Evolutionary conservation across 2,888 invertebrate genomes (phyloP).

Genomic region (Synergus itoensis): DNA sequence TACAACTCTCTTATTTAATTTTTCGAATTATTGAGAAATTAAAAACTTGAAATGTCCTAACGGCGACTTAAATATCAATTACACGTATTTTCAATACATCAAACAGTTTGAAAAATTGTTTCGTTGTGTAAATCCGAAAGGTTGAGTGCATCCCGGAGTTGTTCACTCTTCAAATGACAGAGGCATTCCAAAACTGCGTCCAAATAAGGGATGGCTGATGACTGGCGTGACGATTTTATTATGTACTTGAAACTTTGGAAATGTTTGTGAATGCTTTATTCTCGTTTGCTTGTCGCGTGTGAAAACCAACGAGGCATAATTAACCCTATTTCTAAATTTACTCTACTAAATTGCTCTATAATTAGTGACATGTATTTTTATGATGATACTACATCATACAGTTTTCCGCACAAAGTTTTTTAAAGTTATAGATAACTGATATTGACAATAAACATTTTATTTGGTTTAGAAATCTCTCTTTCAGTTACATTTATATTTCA

Average conservation of each 20-base stretch:
- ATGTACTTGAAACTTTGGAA: neutral
- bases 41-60: neutral
- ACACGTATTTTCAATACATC: constrained; percentile 16
- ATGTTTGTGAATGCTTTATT: constrained; percentile 15
- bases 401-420: too few relatives aligned
- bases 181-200: constrained; percentile 29
- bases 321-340: constrained; percentile 3
- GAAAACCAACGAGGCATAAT: neutral
- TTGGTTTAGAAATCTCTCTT: too few relatives aligned
- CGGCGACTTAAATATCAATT: constrained; percentile 7
- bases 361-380: neutral
- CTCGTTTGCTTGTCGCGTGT: constrained; percentile 10
- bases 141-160: constrained; percentile 11
- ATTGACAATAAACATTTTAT: too few relatives aligned
- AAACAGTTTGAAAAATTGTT: constrained; percentile 21
- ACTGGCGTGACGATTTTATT: constrained; percentile 27
- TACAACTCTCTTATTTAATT: too few relatives aligned
- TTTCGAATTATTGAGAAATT: too few relatives aligned
- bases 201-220: constrained; percentile 25
- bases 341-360: neutral
- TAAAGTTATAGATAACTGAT: too few relatives aligned
- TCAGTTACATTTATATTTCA: neutral
- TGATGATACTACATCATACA: neutral
- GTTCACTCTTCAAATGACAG: constrained; percentile 23
- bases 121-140: neutral